Percentiles rank a stretch among this genome's conserved stretches.
Conservation (phyloP, 1,140 invertebrate genomes). For the Bombus turneri region DNA sequence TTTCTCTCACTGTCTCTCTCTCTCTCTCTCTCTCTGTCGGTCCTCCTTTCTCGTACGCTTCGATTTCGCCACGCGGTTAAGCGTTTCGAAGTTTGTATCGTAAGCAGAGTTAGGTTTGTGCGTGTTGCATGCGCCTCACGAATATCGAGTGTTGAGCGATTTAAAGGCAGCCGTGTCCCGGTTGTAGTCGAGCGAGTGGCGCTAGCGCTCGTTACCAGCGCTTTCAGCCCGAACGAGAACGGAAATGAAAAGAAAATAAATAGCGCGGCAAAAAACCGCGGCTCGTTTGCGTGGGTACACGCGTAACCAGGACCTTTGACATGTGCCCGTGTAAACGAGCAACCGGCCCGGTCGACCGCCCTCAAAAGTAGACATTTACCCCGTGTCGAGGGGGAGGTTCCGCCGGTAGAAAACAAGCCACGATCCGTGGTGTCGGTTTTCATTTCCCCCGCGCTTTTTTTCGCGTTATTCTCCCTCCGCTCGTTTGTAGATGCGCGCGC, state of each 20-base stretch:
- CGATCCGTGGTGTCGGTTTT: conserved; percentile 63
- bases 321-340: conserved; percentile 54
- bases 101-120: conserved; percentile 53
- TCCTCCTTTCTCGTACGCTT: background rate
- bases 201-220: conserved; percentile 3
- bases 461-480: conserved; percentile 6
- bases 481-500: background rate
- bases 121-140: conserved; percentile 67
- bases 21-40: accelerated
- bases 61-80: conserved; percentile 20
- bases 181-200: background rate
- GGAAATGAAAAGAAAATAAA: conserved; percentile 71
- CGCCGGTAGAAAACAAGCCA: conserved; percentile 54
- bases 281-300: conserved; percentile 49
- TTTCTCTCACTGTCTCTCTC: background rate
- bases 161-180: background rate
- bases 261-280: conserved; percentile 47
- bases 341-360: conserved; percentile 26
- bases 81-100: conserved; percentile 67
- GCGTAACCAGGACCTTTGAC: conserved; percentile 55
- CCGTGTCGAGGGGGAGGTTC: conserved; percentile 41
- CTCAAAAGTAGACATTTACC: conserved; percentile 64
- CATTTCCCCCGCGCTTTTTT: conserved; percentile 61
- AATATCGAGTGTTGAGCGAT: conserved; percentile 73
- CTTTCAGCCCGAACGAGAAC: conserved; percentile 43